Evolutionary conservation across 2,888 invertebrate species (phyloP).

Genomic region (Chrysolina americana): DNA sequence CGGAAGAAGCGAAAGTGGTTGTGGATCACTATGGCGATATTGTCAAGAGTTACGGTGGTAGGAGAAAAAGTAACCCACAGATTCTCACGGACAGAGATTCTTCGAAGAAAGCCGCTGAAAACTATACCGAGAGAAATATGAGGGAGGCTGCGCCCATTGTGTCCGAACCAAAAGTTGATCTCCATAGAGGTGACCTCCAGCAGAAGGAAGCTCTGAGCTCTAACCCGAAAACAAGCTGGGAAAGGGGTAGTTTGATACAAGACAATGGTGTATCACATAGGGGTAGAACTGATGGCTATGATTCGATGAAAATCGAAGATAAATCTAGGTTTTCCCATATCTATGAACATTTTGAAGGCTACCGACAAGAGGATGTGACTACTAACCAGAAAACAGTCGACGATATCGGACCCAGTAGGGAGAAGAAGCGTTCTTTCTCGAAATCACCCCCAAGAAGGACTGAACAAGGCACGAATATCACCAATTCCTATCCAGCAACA

Average conservation of each 20-base stretch:
- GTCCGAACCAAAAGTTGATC: not conserved
- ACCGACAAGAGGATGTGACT: not conserved
- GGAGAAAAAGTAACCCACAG: slow-evolving; percentile 54
- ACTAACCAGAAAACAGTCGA: not conserved
- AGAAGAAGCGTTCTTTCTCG: not conserved
- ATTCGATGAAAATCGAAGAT: not conserved
- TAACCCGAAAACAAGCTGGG: not conserved
- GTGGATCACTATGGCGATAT: slow-evolving; percentile 87
- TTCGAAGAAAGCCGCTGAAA: slow-evolving; percentile 62
- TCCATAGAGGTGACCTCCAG: not conserved
- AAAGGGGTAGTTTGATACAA: not conserved
- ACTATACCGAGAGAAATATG: not conserved
- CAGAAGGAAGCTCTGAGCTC: not conserved
- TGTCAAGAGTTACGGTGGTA: slow-evolving; percentile 78
- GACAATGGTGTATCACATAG: not conserved
- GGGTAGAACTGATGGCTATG: not conserved
- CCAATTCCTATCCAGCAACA: not conserved
- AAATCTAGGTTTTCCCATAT: not conserved
- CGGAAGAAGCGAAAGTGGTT: slow-evolving; percentile 79
- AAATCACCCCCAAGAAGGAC: slow-evolving; percentile 5
- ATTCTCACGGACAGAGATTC: slow-evolving; percentile 57
- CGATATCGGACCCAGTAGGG: not conserved
- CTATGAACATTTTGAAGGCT: not conserved
- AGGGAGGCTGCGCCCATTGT: not conserved
- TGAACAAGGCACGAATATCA: not conserved